Evolutionary conservation across 2,888 invertebrate genomes (phyloP).

Genomic region (Volucella zonaria): DNA sequence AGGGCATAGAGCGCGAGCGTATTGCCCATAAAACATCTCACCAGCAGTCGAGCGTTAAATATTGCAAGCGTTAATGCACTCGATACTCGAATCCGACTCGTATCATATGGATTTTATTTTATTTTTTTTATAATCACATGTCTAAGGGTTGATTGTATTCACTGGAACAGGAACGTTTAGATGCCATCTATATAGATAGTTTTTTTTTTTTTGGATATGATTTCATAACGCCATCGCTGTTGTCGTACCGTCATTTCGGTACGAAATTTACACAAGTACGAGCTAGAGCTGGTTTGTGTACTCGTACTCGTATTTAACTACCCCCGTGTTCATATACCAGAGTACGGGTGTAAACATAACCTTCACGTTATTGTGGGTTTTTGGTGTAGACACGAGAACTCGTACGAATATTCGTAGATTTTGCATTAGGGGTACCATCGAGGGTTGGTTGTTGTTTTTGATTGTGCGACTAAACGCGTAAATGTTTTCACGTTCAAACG

Average conservation of each 20-base stretch:
- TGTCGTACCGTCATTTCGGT: conserved; percentile 14
- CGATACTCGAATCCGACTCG: not conserved
- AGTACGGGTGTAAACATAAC: conserved; percentile 56
- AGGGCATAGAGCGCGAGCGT: conserved; percentile 2
- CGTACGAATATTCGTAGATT: too few relatives aligned
- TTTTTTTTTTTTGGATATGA: conserved; percentile 47
- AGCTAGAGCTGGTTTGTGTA: conserved; percentile 14
- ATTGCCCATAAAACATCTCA: not conserved
- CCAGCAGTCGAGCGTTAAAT: conserved; percentile 46
- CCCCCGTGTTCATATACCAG: conserved; percentile 20
- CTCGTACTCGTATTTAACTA: conserved; percentile 15
- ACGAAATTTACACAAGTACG: conserved; percentile 32
- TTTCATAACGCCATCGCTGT: conserved; percentile 51
- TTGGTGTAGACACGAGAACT: conserved; percentile 22
- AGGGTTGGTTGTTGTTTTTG: conserved; percentile 65
- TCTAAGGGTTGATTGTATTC: conserved; percentile 57
- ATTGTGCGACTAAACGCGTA: conserved; percentile 72
- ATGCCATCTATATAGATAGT: conserved; percentile 20
- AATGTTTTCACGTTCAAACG: conserved; percentile 56
- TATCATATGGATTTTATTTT: conserved; percentile 10
- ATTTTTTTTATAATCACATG: conserved; percentile 4
- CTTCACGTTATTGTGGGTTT: conserved; percentile 65
- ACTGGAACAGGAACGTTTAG: conserved; percentile 2
- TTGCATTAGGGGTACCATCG: conserved; percentile 50
- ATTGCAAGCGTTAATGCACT: conserved; percentile 54